Base-by-base conservation (phyloP, 30 jellyfish, hydroid and myxozoan species). In the Aurelia coerulea region DNA sequence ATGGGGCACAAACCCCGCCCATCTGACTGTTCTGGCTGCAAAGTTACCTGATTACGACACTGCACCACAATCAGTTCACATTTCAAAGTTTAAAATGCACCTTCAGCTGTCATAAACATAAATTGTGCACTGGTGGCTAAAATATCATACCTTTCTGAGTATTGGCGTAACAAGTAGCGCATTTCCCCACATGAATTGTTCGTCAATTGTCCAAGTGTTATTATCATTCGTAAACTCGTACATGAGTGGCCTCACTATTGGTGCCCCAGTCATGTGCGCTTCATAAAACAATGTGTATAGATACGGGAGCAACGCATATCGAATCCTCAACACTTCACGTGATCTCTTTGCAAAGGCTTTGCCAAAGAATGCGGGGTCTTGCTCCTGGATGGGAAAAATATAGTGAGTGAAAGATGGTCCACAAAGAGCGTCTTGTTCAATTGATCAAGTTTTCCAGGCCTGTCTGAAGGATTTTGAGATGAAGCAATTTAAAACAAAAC, bases 281-380 rank as follows among this genome's bases (percentile, higher is more conserved):
- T 88, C 96, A 51, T 87, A 79, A 62, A 87, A 83, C 35, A 93
- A 71, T 14, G 98, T 93, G 78, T 93, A 93, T 67, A 93, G 92
- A 66, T 87, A 93, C 17, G 98, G 98, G 31, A 93, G 87, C 78
- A 93, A 52, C n/a, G 66, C 63, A 88, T 93, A 93, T 14, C 97
- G 83, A 35, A 71, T 82, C 29, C 66, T 79, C 81, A 93, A 65
- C 9, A 88, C 75, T 4, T 78, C 90, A 29, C 93, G 71, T 0
- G 98, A 76, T 31, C 78, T 72, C 53, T 73, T 81, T 32, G 94
- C 96, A 60, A 93, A 93, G 41, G 62, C 85, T 37, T 42, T 82
- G 10, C 97, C 98, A 82, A 93, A 93, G 19, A 52, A 80, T 18
- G 93, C 98, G 10, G 98, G 98, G 76, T 93, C 98, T 88, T 93